Evolutionary conservation across 2,888 invertebrate species (phyloP).

Genomic region (Harpagoxenus sublaevis): DNA sequence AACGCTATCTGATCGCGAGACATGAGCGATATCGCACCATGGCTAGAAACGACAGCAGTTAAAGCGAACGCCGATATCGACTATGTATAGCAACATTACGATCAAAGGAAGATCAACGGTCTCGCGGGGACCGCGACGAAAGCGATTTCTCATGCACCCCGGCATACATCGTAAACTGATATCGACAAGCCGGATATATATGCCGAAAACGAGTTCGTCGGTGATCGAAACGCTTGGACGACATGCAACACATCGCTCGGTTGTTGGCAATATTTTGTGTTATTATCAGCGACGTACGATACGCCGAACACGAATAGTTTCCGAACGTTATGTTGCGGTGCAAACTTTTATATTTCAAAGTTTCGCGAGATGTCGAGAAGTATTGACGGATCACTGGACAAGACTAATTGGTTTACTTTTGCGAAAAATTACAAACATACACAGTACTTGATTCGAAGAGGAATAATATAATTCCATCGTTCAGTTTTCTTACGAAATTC

Average conservation of each 20-base stretch:
- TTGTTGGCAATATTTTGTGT: slow-evolving; percentile 25
- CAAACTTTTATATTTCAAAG: slow-evolving; percentile 11
- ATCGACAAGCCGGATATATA: slow-evolving; percentile 35
- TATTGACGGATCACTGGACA: background rate
- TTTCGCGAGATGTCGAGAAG: background rate
- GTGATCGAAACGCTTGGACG: slow-evolving; percentile 68
- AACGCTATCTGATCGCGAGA: slow-evolving; percentile 75
- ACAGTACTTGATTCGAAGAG: background rate
- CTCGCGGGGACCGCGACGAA: slow-evolving; percentile 41
- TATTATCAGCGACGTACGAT: slow-evolving; percentile 61
- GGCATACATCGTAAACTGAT: slow-evolving; percentile 55
- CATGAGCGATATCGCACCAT: slow-evolving; percentile 69
- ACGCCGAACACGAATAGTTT: slow-evolving; percentile 1
- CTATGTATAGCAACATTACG: slow-evolving; percentile 36
- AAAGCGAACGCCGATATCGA: slow-evolving; percentile 48
- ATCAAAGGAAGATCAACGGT: slow-evolving; percentile 54
- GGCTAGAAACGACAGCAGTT: slow-evolving; percentile 46
- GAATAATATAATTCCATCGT: background rate
- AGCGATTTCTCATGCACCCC: slow-evolving; percentile 38
- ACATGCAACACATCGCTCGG: slow-evolving; percentile 66
- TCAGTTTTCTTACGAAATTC: background rate
- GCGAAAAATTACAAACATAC: background rate
- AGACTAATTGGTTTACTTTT: background rate
- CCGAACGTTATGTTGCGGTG: background rate
- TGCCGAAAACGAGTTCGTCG: slow-evolving; percentile 58